Evolutionary conservation across 2,888 invertebrate species (phyloP), one percentile per base, ranked within the genome.

Genomic region (Phyllotreta cruciferae): DNA sequence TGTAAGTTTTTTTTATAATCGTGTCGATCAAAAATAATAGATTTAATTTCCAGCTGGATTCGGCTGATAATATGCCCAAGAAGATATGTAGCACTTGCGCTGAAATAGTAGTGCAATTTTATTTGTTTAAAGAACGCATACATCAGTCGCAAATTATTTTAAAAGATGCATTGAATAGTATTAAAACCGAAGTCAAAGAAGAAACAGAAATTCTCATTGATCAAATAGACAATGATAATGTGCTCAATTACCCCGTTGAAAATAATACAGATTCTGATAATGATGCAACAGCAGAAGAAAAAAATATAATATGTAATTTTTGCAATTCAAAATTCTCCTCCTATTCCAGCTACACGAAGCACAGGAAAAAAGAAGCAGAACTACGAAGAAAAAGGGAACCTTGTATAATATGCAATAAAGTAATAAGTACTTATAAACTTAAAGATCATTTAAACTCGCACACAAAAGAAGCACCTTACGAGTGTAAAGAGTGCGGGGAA

Each of bases 401-500:
- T 10, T 69, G 69, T 47, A 45, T 37, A 10, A 50, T 69, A 0
- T 69, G 69, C 50, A 47, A 66, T 7, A 69, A 69, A 64, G 24
- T 62, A 8, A 67, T 69, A 10, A 64, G 65, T 42, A 60, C 63
- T 3, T 65, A 66, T 44, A 69, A 69, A 58, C 54, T 66, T 49
- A 66, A 63, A 50, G 69, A 69, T 56, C 69, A 69, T 14, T 52
- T 69, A 38, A 69, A 69, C 45, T 65, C 63, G n/a, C 69, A 69
- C 47, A 69, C 69, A 13, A 66, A 69, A 44, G 69, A 66, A 39
- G 44, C 60, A 53, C 69, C 69, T 35, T 67, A 69, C 47, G 45
- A 65, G 47, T 69, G 69, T 58, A 42, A 60, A 11, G 44, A 39
- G 41, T 69, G 69, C 53, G 65, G 63, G 6, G 66, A 67, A 55